Conservation (phyloP, 1,140 invertebrate species). For the Drosophila sechellia region DNA sequence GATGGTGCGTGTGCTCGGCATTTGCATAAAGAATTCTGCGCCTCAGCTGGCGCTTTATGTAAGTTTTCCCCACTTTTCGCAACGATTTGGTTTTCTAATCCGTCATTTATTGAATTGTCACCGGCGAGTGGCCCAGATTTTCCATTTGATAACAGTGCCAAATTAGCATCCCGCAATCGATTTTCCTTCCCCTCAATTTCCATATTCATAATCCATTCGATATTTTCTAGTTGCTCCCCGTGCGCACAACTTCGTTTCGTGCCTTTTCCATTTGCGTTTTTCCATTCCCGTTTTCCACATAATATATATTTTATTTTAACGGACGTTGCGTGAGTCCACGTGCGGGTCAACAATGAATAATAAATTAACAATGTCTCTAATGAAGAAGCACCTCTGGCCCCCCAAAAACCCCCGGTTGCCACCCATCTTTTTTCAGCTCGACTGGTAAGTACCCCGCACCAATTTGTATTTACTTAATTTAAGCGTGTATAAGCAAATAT, state of each 20-base stretch:
- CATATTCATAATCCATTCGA: slow-evolving; percentile 41
- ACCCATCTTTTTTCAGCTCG: slow-evolving; percentile 51
- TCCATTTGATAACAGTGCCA: slow-evolving; percentile 32
- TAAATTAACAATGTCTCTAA: slow-evolving; percentile 48
- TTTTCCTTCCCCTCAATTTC: slow-evolving; percentile 26
- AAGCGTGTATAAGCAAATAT: slow-evolving; percentile 74
- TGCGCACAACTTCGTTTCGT: neutral
- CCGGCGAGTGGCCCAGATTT: slow-evolving; percentile 32
- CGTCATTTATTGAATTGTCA: slow-evolving; percentile 49
- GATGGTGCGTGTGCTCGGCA: slow-evolving; percentile 31
- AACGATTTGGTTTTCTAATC: slow-evolving; percentile 79
- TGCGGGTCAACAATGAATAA: slow-evolving; percentile 50
- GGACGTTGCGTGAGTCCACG: slow-evolving; percentile 42
- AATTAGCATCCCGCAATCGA: slow-evolving; percentile 41
- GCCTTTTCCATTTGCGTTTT: slow-evolving; percentile 18
- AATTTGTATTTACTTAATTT: slow-evolving; percentile 51
- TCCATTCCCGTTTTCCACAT: slow-evolving; percentile 7
- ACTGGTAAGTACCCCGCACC: slow-evolving; percentile 62
- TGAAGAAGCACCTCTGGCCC: slow-evolving; percentile 31
- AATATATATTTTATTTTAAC: slow-evolving; percentile 38
- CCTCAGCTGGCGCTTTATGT: slow-evolving; percentile 35
- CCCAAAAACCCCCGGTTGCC: neutral
- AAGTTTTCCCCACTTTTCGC: slow-evolving; percentile 38
- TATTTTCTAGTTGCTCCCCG: neutral
- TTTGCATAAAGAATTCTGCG: slow-evolving; percentile 61